A percentile compares a stretch with the other conserved stretches of the same genome.
Evolutionary conservation across 2,797 vertebrate genomes (phyloP).

Genomic region (Neosilurus mollespiculum): DNA sequence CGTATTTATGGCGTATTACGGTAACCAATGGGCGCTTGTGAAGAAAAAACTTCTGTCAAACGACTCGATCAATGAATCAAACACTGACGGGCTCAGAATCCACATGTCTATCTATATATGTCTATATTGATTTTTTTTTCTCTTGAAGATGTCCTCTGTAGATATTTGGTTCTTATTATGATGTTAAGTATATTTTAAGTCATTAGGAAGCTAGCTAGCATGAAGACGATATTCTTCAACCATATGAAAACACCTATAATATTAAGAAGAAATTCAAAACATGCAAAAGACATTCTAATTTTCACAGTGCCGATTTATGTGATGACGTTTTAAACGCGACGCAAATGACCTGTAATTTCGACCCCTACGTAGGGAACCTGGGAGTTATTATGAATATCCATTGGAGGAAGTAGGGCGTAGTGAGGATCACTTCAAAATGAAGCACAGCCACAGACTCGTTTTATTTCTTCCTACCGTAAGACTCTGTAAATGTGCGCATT

Average conservation of each 20-base stretch:
- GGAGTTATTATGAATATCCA: not conserved
- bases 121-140: too few species aligned
- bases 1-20: not conserved
- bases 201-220: not conserved
- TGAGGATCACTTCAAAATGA: not conserved
- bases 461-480: not conserved
- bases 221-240: not conserved
- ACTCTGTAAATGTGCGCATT: not conserved
- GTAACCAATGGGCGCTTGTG: not conserved
- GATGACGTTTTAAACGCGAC: too few species aligned
- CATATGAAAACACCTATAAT: not conserved
- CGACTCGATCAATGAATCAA: too few species aligned
- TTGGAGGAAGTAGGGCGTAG: not conserved
- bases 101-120: too few species aligned
- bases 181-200: not conserved
- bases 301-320: not conserved
- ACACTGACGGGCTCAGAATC: too few species aligned
- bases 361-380: not conserved
- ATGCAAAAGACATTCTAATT: not conserved
- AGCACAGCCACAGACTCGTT: not conserved
- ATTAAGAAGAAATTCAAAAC: not conserved
- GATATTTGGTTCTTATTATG: not conserved
- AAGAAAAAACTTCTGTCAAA: too few species aligned
- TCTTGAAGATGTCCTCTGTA: not conserved
- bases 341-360: too few species aligned